A percentile compares a stretch with the other conserved stretches of the same genome.
Conservation (phyloP, 2,797 vertebrate genomes). For the Sebastes wilsoni region DNA sequence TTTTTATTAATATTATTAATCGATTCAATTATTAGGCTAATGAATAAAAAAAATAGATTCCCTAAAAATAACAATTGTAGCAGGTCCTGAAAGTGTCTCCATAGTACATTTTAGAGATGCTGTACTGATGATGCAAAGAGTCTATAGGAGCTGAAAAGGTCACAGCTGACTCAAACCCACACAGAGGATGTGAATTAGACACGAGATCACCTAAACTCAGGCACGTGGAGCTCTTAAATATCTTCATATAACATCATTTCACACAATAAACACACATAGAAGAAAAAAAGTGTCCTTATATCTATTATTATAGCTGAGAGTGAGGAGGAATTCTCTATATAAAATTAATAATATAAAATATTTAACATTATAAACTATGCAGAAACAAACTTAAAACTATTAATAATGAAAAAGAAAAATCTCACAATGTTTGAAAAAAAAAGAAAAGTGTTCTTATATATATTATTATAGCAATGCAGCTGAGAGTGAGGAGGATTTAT, state of each 20-base stretch:
- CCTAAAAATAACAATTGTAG: not conserved
- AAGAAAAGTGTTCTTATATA: not conserved
- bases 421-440: constrained; percentile 40
- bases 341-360: not conserved
- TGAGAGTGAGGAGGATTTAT: not conserved
- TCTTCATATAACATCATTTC: not conserved
- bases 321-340: not conserved
- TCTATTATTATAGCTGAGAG: not conserved
- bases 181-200: not conserved
- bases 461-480: not conserved
- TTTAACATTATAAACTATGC: not conserved
- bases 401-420: too few relatives aligned
- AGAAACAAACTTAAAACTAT: not conserved
- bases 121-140: not conserved
- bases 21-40: not conserved
- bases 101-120: not conserved
- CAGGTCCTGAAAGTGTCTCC: accelerated
- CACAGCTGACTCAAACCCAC: not conserved
- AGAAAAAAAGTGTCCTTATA: not conserved
- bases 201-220: not conserved
- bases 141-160: too few relatives aligned
- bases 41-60: not conserved
- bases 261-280: not conserved
- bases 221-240: not conserved
- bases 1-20: not conserved